Evolutionary conservation across 2,113 vertebrate genomes (phyloP).

Genomic region (Lepus timidus): DNA sequence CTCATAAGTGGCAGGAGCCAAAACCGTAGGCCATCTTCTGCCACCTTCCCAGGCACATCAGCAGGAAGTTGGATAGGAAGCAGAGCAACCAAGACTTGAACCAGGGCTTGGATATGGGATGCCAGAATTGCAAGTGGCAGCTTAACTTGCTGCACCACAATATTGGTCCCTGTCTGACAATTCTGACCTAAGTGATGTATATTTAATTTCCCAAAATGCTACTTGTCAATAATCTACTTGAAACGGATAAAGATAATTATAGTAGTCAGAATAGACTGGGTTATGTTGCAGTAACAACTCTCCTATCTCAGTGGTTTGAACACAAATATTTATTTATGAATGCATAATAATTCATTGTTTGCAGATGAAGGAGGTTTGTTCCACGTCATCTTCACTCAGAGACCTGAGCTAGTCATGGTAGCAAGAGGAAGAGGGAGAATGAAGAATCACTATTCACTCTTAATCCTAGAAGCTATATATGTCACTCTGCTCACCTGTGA

Average conservation of each 20-base stretch:
- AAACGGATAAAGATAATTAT: conserved; percentile 6
- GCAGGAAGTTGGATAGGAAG: no score
- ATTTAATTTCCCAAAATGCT: conserved; percentile 29
- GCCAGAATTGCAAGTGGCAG: no score
- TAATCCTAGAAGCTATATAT: background rate
- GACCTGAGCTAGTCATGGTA: background rate
- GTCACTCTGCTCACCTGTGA: background rate
- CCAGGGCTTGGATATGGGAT: no score
- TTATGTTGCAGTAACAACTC: background rate
- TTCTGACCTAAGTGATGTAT: background rate
- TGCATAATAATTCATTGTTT: background rate
- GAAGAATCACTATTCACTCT: background rate
- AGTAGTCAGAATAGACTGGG: background rate
- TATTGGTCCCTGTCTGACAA: background rate
- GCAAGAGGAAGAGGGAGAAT: background rate
- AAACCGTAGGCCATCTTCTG: no score
- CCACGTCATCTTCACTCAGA: background rate
- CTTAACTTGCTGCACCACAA: no score
- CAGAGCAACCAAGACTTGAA: no score
- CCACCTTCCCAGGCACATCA: no score
- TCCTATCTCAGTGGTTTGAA: background rate
- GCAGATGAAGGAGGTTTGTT: background rate
- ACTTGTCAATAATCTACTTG: conserved; percentile 2
- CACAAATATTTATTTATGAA: background rate
- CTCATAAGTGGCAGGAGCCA: no score